Evolutionary conservation across 2,113 vertebrate species (phyloP).

Genomic region (Piaya cayana): DNA sequence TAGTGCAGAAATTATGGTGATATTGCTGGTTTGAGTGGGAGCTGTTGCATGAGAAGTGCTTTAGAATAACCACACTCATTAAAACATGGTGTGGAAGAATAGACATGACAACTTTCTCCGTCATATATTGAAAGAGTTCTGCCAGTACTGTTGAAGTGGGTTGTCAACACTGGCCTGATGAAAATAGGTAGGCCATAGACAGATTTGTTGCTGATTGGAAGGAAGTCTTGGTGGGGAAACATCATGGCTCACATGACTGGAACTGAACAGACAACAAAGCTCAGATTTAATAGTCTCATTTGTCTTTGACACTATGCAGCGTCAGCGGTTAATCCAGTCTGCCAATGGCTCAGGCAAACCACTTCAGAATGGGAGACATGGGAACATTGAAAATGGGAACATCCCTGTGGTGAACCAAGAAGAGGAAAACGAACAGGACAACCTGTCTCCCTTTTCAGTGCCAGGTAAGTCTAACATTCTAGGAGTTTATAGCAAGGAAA

Average conservation of each 20-base stretch:
- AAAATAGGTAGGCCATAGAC: neutral
- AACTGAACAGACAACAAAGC: neutral
- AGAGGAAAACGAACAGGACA: slow-evolving; percentile 77
- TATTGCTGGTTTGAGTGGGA: neutral
- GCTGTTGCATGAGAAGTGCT: neutral
- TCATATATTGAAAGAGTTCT: neutral
- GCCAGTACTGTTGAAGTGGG: neutral
- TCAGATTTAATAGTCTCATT: neutral
- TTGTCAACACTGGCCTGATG: neutral
- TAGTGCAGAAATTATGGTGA: neutral
- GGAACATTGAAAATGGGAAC: slow-evolving; percentile 91
- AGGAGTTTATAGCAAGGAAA: neutral
- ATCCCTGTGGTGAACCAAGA: slow-evolving; percentile 86
- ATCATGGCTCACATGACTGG: neutral
- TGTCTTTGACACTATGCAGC: slow-evolving; percentile 73
- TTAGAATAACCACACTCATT: neutral
- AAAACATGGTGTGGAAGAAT: neutral
- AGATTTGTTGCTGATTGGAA: neutral
- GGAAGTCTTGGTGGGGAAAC: neutral
- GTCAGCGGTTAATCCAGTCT: slow-evolving; percentile 91
- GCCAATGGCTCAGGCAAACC: slow-evolving; percentile 85
- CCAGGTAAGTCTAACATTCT: slow-evolving; percentile 76
- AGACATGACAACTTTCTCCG: neutral
- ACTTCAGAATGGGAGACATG: slow-evolving; percentile 84
- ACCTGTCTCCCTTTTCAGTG: slow-evolving; percentile 86